phyloP scores from a whole-genome alignment of 2,888 invertebrate species.

The Auanema sp. region DNA sequence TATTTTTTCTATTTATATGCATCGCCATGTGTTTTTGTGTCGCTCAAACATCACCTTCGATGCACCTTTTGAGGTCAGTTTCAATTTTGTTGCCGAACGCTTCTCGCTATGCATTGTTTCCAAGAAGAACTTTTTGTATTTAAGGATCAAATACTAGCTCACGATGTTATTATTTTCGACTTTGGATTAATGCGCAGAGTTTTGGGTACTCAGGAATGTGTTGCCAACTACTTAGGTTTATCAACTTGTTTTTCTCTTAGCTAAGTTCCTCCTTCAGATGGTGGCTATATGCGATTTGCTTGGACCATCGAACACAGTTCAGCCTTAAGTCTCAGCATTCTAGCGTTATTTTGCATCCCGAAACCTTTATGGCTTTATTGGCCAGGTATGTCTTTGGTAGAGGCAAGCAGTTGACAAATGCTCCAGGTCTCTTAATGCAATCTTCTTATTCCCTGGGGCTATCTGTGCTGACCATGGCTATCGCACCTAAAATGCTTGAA shows the following conservation, averaged over 20 bases:
- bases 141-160: constrained; percentile 49
- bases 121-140: constrained; percentile 3
- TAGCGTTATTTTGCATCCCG: constrained; percentile 36
- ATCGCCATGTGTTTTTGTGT: constrained; percentile 55
- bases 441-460: constrained; percentile 62
- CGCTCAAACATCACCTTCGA: constrained; percentile 48
- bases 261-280: too few relatives aligned
- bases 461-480: constrained; percentile 63
- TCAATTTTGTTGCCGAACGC: too few relatives aligned
- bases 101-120: neutral
- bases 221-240: constrained; percentile 62
- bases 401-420: too few relatives aligned
- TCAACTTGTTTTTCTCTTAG: too few relatives aligned
- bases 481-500: constrained; percentile 60
- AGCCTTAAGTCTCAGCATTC: constrained; percentile 47
- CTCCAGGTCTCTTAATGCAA: constrained; percentile 41
- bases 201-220: constrained; percentile 62
- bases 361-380: constrained; percentile 58
- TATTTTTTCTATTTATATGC: constrained; percentile 51
- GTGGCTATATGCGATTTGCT: constrained; percentile 60
- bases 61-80: constrained; percentile 43
- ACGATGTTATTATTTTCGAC: constrained; percentile 64
- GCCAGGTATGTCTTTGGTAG: constrained; percentile 47
- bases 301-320: constrained; percentile 58
- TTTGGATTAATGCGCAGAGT: constrained; percentile 62